Conservation (phyloP, 2,888 invertebrate species). For the Brachyopa scutellaris region DNA sequence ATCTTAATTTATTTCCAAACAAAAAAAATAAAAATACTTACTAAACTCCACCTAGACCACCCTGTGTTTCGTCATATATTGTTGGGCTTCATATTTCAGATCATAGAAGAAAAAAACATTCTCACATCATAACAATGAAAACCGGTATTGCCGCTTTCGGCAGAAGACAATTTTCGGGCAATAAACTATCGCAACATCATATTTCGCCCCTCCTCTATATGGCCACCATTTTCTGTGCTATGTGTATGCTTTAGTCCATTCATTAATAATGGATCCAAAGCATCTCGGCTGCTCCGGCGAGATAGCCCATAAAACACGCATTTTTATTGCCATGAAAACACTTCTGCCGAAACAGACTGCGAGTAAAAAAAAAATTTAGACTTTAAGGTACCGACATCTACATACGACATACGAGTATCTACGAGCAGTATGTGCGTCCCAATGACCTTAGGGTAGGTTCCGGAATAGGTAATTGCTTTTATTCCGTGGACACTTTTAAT, state of each 20-base stretch:
- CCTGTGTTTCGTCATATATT: conserved; percentile 5
- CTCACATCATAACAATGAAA: conserved; percentile 58
- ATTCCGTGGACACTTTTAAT: conserved; percentile 67
- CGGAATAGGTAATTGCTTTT: conserved; percentile 59
- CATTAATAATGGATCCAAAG: conserved; percentile 44
- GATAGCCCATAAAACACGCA: conserved; percentile 49
- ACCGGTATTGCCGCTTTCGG: conserved; percentile 59
- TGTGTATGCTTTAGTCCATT: conserved; percentile 9
- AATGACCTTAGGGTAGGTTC: conserved; percentile 69
- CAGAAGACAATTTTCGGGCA: conserved; percentile 23
- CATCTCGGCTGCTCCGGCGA: conserved; percentile 15
- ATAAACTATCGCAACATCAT: conserved; percentile 61
- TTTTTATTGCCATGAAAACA: conserved; percentile 53
- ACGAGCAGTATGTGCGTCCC: conserved; percentile 9
- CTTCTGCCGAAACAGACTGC: conserved; percentile 50
- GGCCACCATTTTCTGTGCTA: not conserved
- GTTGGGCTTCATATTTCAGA: conserved; percentile 27
- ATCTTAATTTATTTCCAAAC: conserved; percentile 61
- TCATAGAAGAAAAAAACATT: conserved; percentile 51
- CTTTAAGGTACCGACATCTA: too few relatives aligned
- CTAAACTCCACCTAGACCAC: conserved; percentile 32
- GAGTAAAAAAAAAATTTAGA: not conserved
- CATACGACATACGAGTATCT: not conserved
- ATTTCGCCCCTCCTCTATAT: conserved; percentile 39
- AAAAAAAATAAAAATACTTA: too few relatives aligned